Conservation (phyloP, 2,113 vertebrate species). For the Trematocara zebra region DNA sequence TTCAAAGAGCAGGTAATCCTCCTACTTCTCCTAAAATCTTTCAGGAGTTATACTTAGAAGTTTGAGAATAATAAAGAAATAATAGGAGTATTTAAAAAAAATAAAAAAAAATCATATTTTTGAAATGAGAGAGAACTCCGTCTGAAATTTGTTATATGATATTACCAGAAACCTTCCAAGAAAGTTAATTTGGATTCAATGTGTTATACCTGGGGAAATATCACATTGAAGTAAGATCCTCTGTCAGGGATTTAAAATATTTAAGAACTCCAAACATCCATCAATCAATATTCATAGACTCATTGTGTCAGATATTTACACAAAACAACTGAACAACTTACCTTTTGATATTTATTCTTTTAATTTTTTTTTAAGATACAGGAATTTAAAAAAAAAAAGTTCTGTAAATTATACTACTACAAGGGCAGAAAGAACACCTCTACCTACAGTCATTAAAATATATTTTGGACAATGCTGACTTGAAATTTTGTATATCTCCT, state of each 20-base stretch:
- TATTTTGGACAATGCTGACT: neutral
- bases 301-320: rapidly evolving
- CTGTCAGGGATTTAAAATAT: neutral
- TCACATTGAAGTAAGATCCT: neutral
- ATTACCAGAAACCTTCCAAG: neutral
- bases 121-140: neutral
- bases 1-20: slow-evolving; percentile 89
- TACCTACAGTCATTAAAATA: neutral
- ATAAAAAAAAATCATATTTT: neutral
- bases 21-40: neutral
- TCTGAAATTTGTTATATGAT: neutral
- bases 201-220: neutral
- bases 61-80: neutral
- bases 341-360: neutral
- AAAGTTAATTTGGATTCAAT: neutral
- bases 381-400: rapidly evolving
- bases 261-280: neutral
- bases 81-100: neutral
- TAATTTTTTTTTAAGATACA: neutral
- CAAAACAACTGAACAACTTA: neutral
- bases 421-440: rapidly evolving
- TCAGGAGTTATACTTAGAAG: neutral
- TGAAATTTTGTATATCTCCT: neutral
- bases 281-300: neutral
- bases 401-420: neutral